phyloP scores from a whole-genome alignment of 2,888 invertebrate genomes.

The Orchesellides sinensis region DNA sequence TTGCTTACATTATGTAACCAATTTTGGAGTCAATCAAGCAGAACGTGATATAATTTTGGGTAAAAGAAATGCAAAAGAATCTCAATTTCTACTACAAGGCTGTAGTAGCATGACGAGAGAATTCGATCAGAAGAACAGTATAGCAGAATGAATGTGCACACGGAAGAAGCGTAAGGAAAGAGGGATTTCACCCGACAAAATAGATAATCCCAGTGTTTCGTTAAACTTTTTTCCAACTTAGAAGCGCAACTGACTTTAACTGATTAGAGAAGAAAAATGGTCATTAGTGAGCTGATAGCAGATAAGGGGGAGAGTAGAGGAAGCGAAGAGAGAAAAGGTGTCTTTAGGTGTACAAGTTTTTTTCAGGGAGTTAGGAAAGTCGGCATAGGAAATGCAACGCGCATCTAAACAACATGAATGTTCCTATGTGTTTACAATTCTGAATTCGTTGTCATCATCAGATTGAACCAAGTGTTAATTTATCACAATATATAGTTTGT shows the following conservation, averaged over 20 bases:
- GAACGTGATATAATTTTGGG: background rate
- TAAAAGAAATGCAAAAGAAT: background rate
- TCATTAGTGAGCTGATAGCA: slow-evolving; percentile 72
- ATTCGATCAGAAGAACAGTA: background rate
- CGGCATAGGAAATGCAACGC: too few species aligned
- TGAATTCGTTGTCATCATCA: slow-evolving; percentile 17
- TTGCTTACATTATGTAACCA: background rate
- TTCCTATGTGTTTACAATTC: too few species aligned
- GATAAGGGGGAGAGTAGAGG: too few species aligned
- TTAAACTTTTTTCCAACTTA: slow-evolving; percentile 44
- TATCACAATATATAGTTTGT: too few species aligned
- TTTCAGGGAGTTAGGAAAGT: too few species aligned
- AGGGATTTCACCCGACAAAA: slow-evolving; percentile 36
- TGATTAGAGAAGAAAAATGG: slow-evolving; percentile 64
- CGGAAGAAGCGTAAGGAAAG: background rate
- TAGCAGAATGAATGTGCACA: background rate
- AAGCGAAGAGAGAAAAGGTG: too few species aligned
- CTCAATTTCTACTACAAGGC: background rate
- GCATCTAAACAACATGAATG: too few species aligned
- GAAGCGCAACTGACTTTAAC: slow-evolving; percentile 44
- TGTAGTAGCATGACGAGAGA: background rate
- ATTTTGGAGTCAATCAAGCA: background rate
- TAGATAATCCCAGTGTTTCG: slow-evolving; percentile 43
- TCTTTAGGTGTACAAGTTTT: too few species aligned
- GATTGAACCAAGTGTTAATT: background rate